Evolutionary conservation across 2,113 vertebrate genomes (phyloP), one percentile per base, ranked within the genome.

Genomic region (Isurus oxyrinchus): DNA sequence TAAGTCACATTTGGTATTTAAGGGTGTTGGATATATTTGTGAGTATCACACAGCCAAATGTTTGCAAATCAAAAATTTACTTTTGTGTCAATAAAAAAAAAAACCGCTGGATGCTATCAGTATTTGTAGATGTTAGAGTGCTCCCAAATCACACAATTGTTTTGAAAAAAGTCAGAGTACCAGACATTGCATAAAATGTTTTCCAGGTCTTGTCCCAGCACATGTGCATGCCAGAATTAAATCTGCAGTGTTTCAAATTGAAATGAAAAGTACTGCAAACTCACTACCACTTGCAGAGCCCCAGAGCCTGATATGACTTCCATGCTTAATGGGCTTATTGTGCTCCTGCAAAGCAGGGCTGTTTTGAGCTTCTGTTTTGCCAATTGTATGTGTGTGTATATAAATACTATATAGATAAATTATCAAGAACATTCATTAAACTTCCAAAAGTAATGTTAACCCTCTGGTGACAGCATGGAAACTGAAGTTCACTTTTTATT

Each of bases 191-290:
- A 76, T 27, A 72, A 67, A 72, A 53, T 72, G 21, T 95, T 95
- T 69, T 69, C 66, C 40, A 95, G 63, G 67, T 95, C 49, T 16
- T 95, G 23, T 53, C 94, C 25, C 25, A 55, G 44, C 66, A 35
- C 67, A 72, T 49, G 67, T 72, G 66, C 40, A 49, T 72, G 67
- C 66, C 44, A 95, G 44, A 72, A 95, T 72, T 95, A 95, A 95
- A 53, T 72, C 94, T 95, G 44, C 6, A 55, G 67, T 72, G 66
- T 91, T 91, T 91, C 88, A 95, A 55, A 95, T 49, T 66, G 63
- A 95, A 72, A 59, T 91, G 55, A 91, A 59, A 61, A 91, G 55
- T 72, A 35, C 53, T 69, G 27, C 94, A 95, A 91, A 31, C 94
- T 72, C 49, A 72, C 11, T 53, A 95, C 25, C 23, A 72, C 94